phyloP scores from a whole-genome alignment of 2,888 invertebrate genomes.

The Scrobipalpa atriplicella region DNA sequence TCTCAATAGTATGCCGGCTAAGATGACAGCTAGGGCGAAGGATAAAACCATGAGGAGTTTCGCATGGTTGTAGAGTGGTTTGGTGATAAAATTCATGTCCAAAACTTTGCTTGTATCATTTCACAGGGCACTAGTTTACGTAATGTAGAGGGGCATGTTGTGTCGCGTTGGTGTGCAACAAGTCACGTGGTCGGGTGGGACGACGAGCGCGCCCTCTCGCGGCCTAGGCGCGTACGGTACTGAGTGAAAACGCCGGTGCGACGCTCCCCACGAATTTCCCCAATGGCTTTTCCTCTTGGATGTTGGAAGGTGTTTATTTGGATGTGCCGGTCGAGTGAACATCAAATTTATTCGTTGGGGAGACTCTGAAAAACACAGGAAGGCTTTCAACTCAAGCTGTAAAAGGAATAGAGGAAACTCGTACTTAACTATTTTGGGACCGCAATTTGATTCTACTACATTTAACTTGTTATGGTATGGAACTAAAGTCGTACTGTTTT shows the following conservation, averaged over 20 bases:
- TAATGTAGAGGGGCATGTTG: slow-evolving; percentile 58
- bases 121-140: slow-evolving; percentile 51
- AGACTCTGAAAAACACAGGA: slow-evolving; percentile 24
- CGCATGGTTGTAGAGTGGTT: slow-evolving; percentile 68
- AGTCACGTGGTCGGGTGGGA: slow-evolving; percentile 68
- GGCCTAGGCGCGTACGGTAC: slow-evolving; percentile 73
- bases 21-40: slow-evolving; percentile 61
- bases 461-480: background rate
- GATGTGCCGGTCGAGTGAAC: slow-evolving; percentile 49
- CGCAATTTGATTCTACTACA: slow-evolving; percentile 13
- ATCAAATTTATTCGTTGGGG: slow-evolving; percentile 27
- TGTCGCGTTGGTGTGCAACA: slow-evolving; percentile 60
- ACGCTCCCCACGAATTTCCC: slow-evolving; percentile 79
- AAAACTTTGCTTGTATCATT: slow-evolving; percentile 45
- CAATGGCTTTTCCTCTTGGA: slow-evolving; percentile 75
- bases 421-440: slow-evolving; percentile 10
- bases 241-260: slow-evolving; percentile 74
- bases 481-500: background rate
- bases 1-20: slow-evolving; percentile 65
- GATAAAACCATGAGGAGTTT: slow-evolving; percentile 67
- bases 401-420: slow-evolving; percentile 3
- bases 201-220: slow-evolving; percentile 75
- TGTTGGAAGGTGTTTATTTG: slow-evolving; percentile 62
- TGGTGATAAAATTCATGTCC: slow-evolving; percentile 75
- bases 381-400: slow-evolving; percentile 18